A percentile compares a stretch with the other conserved stretches of the same genome.
Evolutionary conservation across 2,113 vertebrate genomes (phyloP).

Genomic region (Callocephalon fimbriatum): DNA sequence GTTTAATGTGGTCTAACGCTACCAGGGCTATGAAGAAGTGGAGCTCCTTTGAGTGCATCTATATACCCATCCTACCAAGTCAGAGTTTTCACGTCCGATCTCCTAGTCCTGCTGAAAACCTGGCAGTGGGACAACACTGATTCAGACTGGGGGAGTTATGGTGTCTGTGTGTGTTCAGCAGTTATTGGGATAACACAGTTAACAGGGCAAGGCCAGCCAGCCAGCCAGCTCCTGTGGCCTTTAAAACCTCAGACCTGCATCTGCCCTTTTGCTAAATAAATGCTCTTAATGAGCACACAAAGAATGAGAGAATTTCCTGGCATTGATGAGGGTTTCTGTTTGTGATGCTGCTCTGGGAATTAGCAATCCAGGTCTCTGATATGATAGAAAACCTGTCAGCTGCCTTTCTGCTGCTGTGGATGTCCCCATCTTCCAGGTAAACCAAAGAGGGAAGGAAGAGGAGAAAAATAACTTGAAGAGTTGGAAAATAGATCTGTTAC

Average conservation of each 20-base stretch:
- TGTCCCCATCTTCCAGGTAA: not conserved
- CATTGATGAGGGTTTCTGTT: not conserved
- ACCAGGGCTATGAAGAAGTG: not conserved
- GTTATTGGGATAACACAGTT: not conserved
- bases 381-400: not conserved
- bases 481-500: not conserved
- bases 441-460: not conserved
- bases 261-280: not conserved
- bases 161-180: not conserved
- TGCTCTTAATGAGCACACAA: not conserved
- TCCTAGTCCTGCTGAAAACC: not conserved
- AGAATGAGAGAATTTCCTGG: not conserved
- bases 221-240: not conserved
- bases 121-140: not conserved
- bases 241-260: not conserved
- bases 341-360: not conserved
- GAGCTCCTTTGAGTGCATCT: not conserved
- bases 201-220: not conserved
- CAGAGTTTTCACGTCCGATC: not conserved
- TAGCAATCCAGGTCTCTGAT: not conserved
- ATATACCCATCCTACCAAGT: rapidly evolving
- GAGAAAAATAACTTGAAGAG: not conserved
- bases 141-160: not conserved
- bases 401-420: not conserved
- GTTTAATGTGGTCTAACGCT: not conserved